Conservation (phyloP, 1,140 invertebrate species). For the Carcinoscorpius rotundicauda region DNA sequence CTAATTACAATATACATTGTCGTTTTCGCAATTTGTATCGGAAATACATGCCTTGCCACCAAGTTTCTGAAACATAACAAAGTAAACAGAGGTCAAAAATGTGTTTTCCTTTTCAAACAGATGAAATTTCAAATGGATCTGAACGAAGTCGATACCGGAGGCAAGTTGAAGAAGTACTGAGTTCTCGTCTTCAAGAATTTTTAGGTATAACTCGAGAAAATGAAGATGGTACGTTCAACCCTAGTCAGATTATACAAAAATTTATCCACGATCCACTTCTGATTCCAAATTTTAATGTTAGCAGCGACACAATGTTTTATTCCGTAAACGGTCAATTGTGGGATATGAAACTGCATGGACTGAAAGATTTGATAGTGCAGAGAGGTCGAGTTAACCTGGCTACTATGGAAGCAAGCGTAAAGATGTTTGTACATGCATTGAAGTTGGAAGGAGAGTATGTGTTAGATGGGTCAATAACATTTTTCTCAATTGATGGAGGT, state of each 20-base stretch:
- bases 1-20: too few relatives aligned
- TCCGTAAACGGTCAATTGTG: slow-evolving; percentile 13
- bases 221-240: slow-evolving; percentile 8
- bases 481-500: slow-evolving; percentile 14
- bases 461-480: slow-evolving; percentile 19
- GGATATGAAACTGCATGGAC: slow-evolving; percentile 15
- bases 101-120: too few relatives aligned
- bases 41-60: too few relatives aligned
- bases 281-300: slow-evolving; percentile 16
- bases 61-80: too few relatives aligned
- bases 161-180: too few relatives aligned
- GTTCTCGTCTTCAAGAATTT: too few relatives aligned
- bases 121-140: too few relatives aligned
- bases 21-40: too few relatives aligned
- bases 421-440: slow-evolving; percentile 12
- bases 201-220: too few relatives aligned
- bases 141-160: too few relatives aligned
- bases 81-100: too few relatives aligned
- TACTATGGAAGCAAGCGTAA: slow-evolving; percentile 14
- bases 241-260: slow-evolving; percentile 12
- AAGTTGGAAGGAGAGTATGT: slow-evolving; percentile 19
- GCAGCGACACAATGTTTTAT: slow-evolving; percentile 8
- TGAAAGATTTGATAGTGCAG: slow-evolving; percentile 13
- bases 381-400: slow-evolving; percentile 17
- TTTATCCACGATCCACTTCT: slow-evolving; percentile 19